Percentiles rank a stretch among this genome's conserved stretches.
phyloP scores from a whole-genome alignment of 2,113 vertebrate genomes.

The Myiozetetes cayanensis region DNA sequence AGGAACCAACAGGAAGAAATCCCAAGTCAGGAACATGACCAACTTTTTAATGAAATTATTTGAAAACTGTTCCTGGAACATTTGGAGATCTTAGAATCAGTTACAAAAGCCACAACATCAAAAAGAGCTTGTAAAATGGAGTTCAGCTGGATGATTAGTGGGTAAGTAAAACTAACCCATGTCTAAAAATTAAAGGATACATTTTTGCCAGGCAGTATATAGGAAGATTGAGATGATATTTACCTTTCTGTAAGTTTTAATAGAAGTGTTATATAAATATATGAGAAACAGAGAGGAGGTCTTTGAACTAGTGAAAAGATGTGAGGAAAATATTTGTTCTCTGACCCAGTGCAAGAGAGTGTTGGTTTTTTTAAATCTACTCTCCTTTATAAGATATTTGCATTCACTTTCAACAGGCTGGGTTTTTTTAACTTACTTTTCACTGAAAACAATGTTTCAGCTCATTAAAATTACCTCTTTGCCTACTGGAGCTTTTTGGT shows the following conservation, averaged over 20 bases:
- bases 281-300: not conserved
- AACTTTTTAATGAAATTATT: not conserved
- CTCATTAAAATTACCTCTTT: not conserved
- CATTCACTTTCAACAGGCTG: not conserved
- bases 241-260: not conserved
- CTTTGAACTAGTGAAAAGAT: not conserved
- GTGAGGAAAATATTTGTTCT: not conserved
- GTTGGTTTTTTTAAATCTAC: not conserved
- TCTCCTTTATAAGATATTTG: not conserved
- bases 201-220: not conserved
- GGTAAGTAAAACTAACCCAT: not conserved
- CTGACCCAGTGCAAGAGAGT: not conserved
- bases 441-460: not conserved
- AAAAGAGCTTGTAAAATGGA: not conserved
- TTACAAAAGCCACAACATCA: not conserved
- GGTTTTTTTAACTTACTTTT: not conserved
- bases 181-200: not conserved
- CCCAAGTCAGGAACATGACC: not conserved
- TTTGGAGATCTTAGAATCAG: not conserved
- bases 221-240: not conserved
- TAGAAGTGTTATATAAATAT: not conserved
- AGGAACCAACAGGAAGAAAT: not conserved
- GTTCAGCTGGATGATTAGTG: not conserved
- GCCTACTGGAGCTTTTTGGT: not conserved
- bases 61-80: not conserved